phyloP scores from a whole-genome alignment of 2,797 vertebrate genomes.

The Darevskia nairensis region DNA sequence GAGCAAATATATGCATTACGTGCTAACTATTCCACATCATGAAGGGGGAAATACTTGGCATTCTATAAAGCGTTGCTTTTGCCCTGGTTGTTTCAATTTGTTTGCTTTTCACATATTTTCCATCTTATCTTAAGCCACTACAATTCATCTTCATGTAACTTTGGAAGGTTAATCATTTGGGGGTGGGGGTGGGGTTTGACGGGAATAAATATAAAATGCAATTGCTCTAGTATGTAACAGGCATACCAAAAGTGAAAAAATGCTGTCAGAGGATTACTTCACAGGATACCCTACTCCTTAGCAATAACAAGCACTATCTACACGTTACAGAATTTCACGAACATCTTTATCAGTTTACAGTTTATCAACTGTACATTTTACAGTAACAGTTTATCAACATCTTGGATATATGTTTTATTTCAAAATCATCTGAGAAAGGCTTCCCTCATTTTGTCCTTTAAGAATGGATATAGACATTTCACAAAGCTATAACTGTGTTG shows the following conservation, averaged over 20 bases:
- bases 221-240: conserved; percentile 23
- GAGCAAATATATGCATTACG: not conserved
- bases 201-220: not conserved
- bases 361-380: not conserved
- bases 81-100: not conserved
- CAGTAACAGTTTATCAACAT: not conserved
- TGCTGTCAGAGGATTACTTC: not conserved
- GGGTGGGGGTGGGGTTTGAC: not conserved
- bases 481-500: conserved; percentile 36
- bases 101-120: conserved; percentile 22
- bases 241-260: not conserved
- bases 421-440: not conserved
- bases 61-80: not conserved
- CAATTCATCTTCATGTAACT: not conserved
- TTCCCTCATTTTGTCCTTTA: not conserved
- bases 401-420: conserved; percentile 17
- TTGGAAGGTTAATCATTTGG: not conserved
- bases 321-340: not conserved
- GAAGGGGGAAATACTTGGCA: not conserved
- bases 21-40: not conserved
- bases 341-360: not conserved
- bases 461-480: not conserved
- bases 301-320: not conserved
- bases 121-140: not conserved
- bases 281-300: not conserved